These are phyloP conservation scores for Mimumesa dahlbomi DNA, from an alignment of 2,888 invertebrate species.

Conservation along the genomic window DNA sequence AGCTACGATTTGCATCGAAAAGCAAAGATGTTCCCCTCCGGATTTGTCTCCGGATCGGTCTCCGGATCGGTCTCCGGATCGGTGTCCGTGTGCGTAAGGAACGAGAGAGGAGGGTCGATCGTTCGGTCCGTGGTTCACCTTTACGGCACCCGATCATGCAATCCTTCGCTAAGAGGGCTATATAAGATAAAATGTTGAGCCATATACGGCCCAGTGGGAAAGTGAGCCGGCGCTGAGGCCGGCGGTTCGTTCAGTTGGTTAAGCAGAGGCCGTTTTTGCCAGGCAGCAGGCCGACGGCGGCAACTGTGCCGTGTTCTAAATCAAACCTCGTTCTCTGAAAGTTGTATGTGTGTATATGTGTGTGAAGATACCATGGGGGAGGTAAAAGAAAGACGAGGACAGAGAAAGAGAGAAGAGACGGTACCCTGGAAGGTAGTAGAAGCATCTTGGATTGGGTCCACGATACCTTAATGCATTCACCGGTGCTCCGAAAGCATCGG, in stretches of 20 bases:
- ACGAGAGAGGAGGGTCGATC: slow-evolving; percentile 22
- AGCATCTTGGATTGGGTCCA: slow-evolving; percentile 33
- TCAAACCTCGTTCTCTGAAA: slow-evolving; percentile 61
- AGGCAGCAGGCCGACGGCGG: slow-evolving; percentile 50
- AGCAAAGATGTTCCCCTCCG: slow-evolving; percentile 16
- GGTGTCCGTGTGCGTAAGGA: slow-evolving; percentile 8
- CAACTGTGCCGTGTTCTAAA: slow-evolving; percentile 63
- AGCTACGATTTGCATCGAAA: slow-evolving; percentile 35
- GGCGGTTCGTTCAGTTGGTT: slow-evolving; percentile 46
- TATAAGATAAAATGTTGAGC: slow-evolving; percentile 57
- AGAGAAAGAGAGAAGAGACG: slow-evolving; percentile 19
- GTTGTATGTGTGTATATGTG: no score
- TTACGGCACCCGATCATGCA: slow-evolving; percentile 53
- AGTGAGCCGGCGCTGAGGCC: slow-evolving; percentile 53
- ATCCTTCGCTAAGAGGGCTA: slow-evolving; percentile 49
- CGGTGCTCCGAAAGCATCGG: slow-evolving; percentile 53
- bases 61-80: no score
- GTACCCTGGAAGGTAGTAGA: slow-evolving; percentile 32
- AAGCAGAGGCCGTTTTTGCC: slow-evolving; percentile 62
- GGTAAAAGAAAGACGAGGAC: slow-evolving; percentile 7
- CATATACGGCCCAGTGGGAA: slow-evolving; percentile 68
- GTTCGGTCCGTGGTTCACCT: slow-evolving; percentile 32
- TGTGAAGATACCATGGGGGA: slow-evolving; percentile 35
- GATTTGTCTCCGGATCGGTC: no score
- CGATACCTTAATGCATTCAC: slow-evolving; percentile 39